A percentile compares a stretch with the other conserved stretches of the same genome.
phyloP scores from a whole-genome alignment of 2,797 vertebrate genomes.

The Nasua narica region DNA sequence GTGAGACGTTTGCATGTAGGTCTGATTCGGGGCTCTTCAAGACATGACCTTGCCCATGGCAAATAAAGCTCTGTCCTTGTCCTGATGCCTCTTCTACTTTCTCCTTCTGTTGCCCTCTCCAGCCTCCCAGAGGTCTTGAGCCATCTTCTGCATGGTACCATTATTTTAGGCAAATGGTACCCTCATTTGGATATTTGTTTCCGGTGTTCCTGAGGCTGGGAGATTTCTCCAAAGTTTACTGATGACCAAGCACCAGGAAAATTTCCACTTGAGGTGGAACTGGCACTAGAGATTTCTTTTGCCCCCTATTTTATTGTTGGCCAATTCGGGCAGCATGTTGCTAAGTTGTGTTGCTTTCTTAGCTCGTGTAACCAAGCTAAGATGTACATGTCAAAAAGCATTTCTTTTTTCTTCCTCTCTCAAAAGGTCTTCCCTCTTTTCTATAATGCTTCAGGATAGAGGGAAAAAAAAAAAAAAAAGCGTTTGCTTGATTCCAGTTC shows the following conservation, averaged over 20 bases:
- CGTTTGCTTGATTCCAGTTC: conserved; percentile 48
- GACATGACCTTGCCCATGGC: background rate
- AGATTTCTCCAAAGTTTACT: conserved; percentile 18
- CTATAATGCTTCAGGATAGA: background rate
- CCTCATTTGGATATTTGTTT: background rate
- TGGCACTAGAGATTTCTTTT: conserved; percentile 42
- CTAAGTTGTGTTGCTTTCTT: conserved; percentile 66
- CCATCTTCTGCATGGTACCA: background rate
- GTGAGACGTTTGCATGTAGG: background rate
- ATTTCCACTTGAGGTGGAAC: conserved; percentile 46
- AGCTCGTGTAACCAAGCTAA: conserved; percentile 63
- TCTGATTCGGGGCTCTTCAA: background rate
- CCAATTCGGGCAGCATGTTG: conserved; percentile 45
- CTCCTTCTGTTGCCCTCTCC: background rate
- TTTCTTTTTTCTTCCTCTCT: conserved; percentile 45
- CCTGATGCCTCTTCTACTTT: background rate
- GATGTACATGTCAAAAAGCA: conserved; percentile 54
- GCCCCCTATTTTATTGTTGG: conserved; percentile 54
- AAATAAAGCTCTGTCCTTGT: background rate
- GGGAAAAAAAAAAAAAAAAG: background rate
- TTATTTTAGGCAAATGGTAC: background rate
- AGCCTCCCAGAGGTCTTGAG: background rate
- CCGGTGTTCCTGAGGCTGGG: background rate
- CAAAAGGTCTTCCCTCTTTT: conserved; percentile 53
- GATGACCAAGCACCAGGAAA: conserved; percentile 35